Evolutionary conservation across 2,888 invertebrate genomes (phyloP).

Genomic region (Ormyrus rosae): DNA sequence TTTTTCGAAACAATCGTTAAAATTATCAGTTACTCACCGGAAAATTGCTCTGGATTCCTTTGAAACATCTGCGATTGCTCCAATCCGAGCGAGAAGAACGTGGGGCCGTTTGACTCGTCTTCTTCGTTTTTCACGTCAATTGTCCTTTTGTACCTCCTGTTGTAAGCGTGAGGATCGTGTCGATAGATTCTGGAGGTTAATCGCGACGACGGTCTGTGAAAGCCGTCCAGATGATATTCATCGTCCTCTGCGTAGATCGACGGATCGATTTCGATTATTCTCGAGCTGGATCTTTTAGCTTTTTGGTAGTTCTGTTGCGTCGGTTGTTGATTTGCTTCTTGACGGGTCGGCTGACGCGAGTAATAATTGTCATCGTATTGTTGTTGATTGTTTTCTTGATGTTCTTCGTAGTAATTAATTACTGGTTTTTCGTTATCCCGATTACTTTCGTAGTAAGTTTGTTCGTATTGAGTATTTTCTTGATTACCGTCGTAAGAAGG

Average conservation of each 20-base stretch:
- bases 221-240: slow-evolving; percentile 40
- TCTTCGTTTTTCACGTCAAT: neutral
- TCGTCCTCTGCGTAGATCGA: slow-evolving; percentile 58
- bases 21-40: no score
- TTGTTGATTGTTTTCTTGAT: neutral
- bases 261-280: slow-evolving; percentile 60
- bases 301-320: slow-evolving; percentile 29
- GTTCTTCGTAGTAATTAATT: neutral
- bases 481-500: slow-evolving; percentile 3
- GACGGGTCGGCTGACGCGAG: neutral
- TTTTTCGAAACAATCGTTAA: no score
- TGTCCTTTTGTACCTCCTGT: slow-evolving; percentile 42
- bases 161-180: slow-evolving; percentile 3
- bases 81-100: slow-evolving; percentile 40
- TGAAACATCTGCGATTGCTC: slow-evolving; percentile 32
- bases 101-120: slow-evolving; percentile 24
- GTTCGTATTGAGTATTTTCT: neutral
- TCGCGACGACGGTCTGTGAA: slow-evolving; percentile 15
- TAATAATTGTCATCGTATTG: neutral
- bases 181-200: slow-evolving; percentile 15
- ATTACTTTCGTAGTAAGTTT: neutral
- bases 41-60: neutral
- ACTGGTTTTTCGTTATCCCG: no score
- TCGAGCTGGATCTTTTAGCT: slow-evolving; percentile 34
- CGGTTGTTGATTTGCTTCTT: neutral